These are phyloP conservation scores for Agriotes lineatus DNA, from an alignment of 2,888 invertebrate genomes.

Conservation along the genomic window DNA sequence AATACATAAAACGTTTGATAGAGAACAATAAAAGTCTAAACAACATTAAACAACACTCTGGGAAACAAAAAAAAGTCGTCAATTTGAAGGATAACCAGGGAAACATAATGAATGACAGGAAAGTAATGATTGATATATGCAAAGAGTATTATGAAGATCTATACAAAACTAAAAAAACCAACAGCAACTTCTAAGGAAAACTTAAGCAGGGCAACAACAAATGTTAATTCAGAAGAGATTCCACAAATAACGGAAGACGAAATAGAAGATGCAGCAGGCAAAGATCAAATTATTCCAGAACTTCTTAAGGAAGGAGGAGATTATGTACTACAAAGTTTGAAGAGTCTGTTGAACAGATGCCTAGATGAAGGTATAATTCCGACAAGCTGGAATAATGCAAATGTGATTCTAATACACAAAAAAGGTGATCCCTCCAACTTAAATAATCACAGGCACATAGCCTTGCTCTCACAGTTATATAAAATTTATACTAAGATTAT, in stretches of 20 bases:
- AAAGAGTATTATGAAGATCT: background rate
- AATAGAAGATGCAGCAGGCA: background rate
- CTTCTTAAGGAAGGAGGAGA: background rate
- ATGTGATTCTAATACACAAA: constrained; percentile 3
- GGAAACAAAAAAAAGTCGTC: background rate
- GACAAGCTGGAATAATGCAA: no score
- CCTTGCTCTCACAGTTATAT: constrained; percentile 1
- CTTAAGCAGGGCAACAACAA: background rate
- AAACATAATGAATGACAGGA: constrained; percentile 1
- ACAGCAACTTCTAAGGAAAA: background rate
- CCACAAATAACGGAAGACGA: background rate
- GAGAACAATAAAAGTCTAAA: background rate
- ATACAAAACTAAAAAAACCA: background rate
- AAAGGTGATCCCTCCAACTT: background rate
- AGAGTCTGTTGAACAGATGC: background rate
- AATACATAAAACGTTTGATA: background rate
- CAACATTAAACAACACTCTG: background rate
- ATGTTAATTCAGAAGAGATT: background rate
- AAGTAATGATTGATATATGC: constrained; percentile 1
- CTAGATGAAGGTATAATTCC: constrained; percentile 2
- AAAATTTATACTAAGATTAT: constrained; percentile 3
- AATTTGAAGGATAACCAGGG: background rate
- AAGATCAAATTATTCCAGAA: background rate
- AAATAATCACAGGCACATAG: background rate
- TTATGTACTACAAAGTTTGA: background rate